Percentiles rank a stretch among this genome's conserved stretches.
These are phyloP conservation scores for Tor tambroides DNA, from an alignment of 2,113 vertebrate genomes.

Conservation along the genomic window DNA sequence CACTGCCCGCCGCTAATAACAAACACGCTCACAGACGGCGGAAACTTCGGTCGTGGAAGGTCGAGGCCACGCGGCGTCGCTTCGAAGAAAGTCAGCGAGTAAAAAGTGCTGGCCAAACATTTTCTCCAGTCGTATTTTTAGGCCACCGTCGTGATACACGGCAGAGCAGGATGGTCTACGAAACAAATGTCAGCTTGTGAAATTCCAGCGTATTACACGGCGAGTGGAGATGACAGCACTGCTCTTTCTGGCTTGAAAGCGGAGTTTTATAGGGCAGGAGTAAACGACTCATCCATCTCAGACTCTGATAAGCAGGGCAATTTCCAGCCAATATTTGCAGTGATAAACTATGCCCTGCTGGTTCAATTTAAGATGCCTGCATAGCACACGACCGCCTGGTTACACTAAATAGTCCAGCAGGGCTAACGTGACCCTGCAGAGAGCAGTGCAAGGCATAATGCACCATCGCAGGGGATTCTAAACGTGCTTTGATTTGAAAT, in stretches of 20 bases:
- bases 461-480: too few species aligned
- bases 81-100: slow-evolving; percentile 43
- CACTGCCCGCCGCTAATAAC: slow-evolving; percentile 52
- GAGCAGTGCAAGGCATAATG: too few species aligned
- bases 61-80: background rate
- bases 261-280: slow-evolving; percentile 53
- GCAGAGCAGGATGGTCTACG: slow-evolving; percentile 48
- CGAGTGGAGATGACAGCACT: slow-evolving; percentile 18
- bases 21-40: background rate
- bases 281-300: slow-evolving; percentile 61
- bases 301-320: slow-evolving; percentile 61
- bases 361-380: slow-evolving; percentile 56
- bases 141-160: slow-evolving; percentile 42
- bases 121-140: slow-evolving; percentile 57
- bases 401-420: background rate
- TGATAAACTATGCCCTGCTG: slow-evolving; percentile 62
- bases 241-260: slow-evolving; percentile 38
- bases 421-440: too few species aligned
- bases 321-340: slow-evolving; percentile 63
- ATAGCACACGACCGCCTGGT: background rate
- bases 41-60: slow-evolving; percentile 10
- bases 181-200: slow-evolving; percentile 54
- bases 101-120: slow-evolving; percentile 62
- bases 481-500: too few species aligned
- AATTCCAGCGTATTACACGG: slow-evolving; percentile 56